Base-by-base conservation (phyloP, 2,797 vertebrate genomes). In the Poecilia gillii region DNA sequence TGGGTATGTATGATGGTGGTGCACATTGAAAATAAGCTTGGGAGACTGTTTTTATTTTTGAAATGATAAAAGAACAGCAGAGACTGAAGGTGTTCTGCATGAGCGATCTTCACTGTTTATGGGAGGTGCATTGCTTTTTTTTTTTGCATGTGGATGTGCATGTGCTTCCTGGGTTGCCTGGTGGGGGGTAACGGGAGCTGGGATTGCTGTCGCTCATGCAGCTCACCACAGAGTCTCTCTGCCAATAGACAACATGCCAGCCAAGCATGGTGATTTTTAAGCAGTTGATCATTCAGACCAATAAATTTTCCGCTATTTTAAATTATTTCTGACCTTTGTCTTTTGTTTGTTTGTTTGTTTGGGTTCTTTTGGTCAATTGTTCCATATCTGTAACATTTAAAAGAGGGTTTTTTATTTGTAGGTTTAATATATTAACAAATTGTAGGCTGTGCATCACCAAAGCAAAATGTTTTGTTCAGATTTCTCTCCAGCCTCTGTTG, bases 101-200 rank as follows among this genome's bases (percentile, higher is more conserved):
- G 92, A 93, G 90, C 78, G 85, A 85, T 51, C 62, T 55, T 74
- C 43, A 39, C 81, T 59, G 73, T 43, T 57, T 43, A 43, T 4
- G 59, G 75, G 23, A 18, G 78, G 66, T 71, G 77, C 66, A 66
- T 78, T 72, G 74, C 33, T 33, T 72, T 1, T 83, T 81, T 72
- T 72, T 83, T 51, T 83, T 94, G 94, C 94, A 94, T 95, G 94
- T 88, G 89, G 81, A 91, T 90, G 89, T 94, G 92, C 92, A 94
- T 94, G 92, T 78, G 84, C 88, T 88, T 87, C 83, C 86, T 81
- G 83, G 81, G 49, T 43, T 87, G 91, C 80, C 78, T 91, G 90
- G 64, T 6, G 28, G 68, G 51, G 20, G 62, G n/a, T 62, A 66
- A 64, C 28, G 25, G 46, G 39, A 36, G 47, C 25, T 33, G 14